Percentiles rank a stretch among this genome's conserved stretches.
Evolutionary conservation across 2,888 invertebrate species (phyloP).

Genomic region (Diarsia mendica): DNA sequence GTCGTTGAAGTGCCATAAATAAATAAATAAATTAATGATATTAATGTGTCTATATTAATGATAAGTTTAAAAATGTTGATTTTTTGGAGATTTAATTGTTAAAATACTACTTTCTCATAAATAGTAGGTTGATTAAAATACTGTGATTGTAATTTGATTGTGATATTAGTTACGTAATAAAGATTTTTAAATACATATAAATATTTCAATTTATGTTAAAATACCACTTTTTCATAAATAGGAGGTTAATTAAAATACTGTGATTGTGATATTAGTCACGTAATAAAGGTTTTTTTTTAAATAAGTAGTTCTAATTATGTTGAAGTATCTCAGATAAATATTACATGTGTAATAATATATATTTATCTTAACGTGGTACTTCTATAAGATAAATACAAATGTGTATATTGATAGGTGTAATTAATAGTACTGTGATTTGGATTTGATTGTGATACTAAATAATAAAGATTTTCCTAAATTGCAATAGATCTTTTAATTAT

Average conservation of each 20-base stretch:
- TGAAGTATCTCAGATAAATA: constrained; percentile 25
- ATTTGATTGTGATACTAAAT: no score
- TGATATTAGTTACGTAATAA: constrained; percentile 26
- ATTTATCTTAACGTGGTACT: constrained; percentile 19
- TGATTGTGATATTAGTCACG: constrained; percentile 16
- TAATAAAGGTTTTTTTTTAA: constrained; percentile 2
- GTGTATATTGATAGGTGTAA: no score
- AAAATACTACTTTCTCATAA: constrained; percentile 25
- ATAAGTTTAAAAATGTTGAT: constrained; percentile 28
- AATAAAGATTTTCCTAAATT: no score
- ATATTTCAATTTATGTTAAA: constrained; percentile 24
- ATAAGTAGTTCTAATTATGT: constrained; percentile 28
- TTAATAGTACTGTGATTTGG: no score
- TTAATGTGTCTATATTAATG: constrained; percentile 24
- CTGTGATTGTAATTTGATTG: constrained; percentile 24
- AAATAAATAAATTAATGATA: no score
- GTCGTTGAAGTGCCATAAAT: no score
- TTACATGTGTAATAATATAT: constrained; percentile 17
- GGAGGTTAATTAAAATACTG: constrained; percentile 27
- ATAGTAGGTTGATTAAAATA: constrained; percentile 25
- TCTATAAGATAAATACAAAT: constrained; percentile 22
- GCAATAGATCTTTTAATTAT: no score
- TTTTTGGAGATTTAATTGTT: constrained; percentile 26
- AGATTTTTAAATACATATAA: constrained; percentile 21
- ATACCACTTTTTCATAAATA: constrained; percentile 27